Conservation (phyloP, 2,113 vertebrate genomes). For the Callospermophilus lateralis region DNA sequence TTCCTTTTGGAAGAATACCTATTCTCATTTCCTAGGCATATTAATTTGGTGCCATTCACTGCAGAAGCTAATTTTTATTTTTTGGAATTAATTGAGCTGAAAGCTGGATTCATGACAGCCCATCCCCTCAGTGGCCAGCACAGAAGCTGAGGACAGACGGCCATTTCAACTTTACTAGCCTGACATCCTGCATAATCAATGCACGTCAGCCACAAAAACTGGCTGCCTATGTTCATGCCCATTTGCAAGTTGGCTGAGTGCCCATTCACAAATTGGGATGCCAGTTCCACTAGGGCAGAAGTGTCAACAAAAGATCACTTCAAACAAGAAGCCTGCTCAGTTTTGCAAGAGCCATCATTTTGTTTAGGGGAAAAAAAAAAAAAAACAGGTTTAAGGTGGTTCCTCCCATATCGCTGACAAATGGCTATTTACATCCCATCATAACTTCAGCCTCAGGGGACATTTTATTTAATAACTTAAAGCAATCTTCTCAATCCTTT, state of each 20-base stretch:
- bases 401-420: constrained; percentile 71
- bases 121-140: constrained; percentile 52
- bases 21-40: constrained; percentile 62
- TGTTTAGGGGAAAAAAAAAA: not conserved
- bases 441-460: constrained; percentile 61
- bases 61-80: constrained; percentile 80
- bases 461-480: constrained; percentile 73
- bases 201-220: constrained; percentile 47
- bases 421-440: constrained; percentile 67
- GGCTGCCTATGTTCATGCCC: not conserved
- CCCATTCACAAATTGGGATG: constrained; percentile 75
- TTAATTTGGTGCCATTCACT: constrained; percentile 67
- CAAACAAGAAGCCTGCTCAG: constrained; percentile 61
- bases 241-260: constrained; percentile 76
- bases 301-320: constrained; percentile 75
- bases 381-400: constrained; percentile 51
- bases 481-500: constrained; percentile 65
- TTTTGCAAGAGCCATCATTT: constrained; percentile 69
- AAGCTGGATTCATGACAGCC: constrained; percentile 43
- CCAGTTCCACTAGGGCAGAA: constrained; percentile 72
- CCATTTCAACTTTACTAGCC: constrained; percentile 76
- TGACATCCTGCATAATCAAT: constrained; percentile 70
- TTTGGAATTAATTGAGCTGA: constrained; percentile 72
- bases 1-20: constrained; percentile 22
- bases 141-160: constrained; percentile 70